Evolutionary conservation across 2,888 invertebrate species (phyloP).

Genomic region (Pyrgus malvae): DNA sequence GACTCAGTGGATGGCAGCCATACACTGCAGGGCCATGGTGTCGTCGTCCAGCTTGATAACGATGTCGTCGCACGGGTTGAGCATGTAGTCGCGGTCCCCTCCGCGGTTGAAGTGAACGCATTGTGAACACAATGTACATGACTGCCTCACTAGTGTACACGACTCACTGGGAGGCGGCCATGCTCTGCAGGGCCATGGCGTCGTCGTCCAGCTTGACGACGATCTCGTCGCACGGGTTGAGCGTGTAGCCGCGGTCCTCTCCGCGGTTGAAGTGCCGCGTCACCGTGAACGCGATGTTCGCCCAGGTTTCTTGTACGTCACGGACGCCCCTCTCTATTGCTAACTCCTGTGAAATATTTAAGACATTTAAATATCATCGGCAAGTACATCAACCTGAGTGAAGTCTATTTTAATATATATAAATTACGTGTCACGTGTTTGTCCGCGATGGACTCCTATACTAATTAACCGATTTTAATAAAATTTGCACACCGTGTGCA

Average conservation of each 20-base stretch:
- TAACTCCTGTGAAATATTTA: conserved; percentile 83
- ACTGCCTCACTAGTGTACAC: background rate
- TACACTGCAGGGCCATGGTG: conserved; percentile 94
- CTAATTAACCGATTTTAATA: too few species aligned
- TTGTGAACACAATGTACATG: conserved; percentile 80
- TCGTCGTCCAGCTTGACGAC: conserved; percentile 92
- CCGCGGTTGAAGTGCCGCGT: conserved; percentile 85
- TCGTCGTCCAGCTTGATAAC: conserved; percentile 92
- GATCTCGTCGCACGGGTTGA: conserved; percentile 93
- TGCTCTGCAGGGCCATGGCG: conserved; percentile 93
- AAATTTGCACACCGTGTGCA: too few species aligned
- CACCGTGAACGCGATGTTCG: conserved; percentile 83
- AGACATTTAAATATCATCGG: too few species aligned
- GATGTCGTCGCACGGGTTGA: conserved; percentile 93
- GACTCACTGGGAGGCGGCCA: conserved; percentile 90
- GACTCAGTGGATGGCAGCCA: conserved; percentile 91
- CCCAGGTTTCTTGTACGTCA: conserved; percentile 91
- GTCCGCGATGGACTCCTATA: too few species aligned
- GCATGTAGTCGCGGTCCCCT: conserved; percentile 89
- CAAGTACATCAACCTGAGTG: too few species aligned
- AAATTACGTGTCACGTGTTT: too few species aligned
- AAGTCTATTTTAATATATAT: too few species aligned
- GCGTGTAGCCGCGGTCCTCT: conserved; percentile 89
- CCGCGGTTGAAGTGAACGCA: conserved; percentile 86
- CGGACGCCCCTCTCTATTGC: conserved; percentile 94